Conservation (phyloP, 2,888 invertebrate species). For the Rhagophthalmus giganteus region DNA sequence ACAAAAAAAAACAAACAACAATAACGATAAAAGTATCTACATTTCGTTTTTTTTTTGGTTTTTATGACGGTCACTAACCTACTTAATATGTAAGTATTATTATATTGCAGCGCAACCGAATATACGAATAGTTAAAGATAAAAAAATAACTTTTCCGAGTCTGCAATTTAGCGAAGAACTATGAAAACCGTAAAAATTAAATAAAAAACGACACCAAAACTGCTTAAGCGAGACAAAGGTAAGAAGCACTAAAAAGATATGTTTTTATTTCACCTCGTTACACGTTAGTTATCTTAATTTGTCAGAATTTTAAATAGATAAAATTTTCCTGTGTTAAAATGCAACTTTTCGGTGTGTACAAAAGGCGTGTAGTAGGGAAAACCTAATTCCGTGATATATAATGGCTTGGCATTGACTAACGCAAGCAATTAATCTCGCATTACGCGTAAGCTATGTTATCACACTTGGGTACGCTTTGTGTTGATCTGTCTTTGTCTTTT, state of each 20-base stretch:
- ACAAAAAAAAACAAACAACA: too few species aligned
- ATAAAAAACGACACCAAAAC: neutral
- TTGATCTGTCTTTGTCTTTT: constrained; percentile 26
- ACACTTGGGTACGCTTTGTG: constrained; percentile 30
- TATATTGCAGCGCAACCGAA: too few species aligned
- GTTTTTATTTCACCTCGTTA: constrained; percentile 19
- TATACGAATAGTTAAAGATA: too few species aligned
- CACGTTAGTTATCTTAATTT: constrained; percentile 32
- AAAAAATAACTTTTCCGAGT: too few species aligned
- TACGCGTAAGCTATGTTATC: constrained; percentile 43
- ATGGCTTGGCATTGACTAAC: constrained; percentile 50
- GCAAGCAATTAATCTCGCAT: constrained; percentile 51
- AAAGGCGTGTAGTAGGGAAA: constrained; percentile 26
- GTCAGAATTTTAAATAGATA: constrained; percentile 37
- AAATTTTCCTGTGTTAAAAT: constrained; percentile 26
- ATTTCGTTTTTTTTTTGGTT: too few species aligned
- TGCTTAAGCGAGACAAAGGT: constrained; percentile 12
- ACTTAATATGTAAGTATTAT: too few species aligned
- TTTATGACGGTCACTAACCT: too few species aligned
- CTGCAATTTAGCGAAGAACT: too few species aligned
- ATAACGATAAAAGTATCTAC: too few species aligned
- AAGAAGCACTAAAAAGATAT: constrained; percentile 18
- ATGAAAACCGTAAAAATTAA: too few species aligned
- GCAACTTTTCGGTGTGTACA: constrained; percentile 23
- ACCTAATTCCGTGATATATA: constrained; percentile 48